phyloP scores from a whole-genome alignment of 2,113 vertebrate species.

The Sylvia atricapilla region DNA sequence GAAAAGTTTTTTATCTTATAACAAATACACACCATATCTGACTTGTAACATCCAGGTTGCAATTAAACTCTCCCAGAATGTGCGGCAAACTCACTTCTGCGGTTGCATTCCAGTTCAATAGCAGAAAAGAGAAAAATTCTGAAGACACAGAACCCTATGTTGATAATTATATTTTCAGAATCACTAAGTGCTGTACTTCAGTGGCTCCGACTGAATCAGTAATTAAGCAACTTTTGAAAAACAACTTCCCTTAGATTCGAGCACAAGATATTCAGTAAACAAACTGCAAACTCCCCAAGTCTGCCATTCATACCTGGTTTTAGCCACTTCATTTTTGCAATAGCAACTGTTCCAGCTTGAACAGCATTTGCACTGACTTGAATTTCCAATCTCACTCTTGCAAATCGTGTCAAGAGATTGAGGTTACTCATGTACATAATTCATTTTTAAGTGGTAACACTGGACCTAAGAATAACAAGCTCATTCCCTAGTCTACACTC shows the following conservation, averaged over 20 bases:
- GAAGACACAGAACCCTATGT: neutral
- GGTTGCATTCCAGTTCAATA: neutral
- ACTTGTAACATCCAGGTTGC: neutral
- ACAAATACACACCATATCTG: fast-evolving
- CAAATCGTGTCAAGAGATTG: neutral
- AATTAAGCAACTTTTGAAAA: neutral
- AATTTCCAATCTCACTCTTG: neutral
- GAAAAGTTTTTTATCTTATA: neutral
- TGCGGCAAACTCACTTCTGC: neutral
- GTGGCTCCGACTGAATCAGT: neutral
- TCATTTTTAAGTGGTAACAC: neutral
- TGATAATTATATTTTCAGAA: neutral
- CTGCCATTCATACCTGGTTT: neutral
- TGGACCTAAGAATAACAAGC: neutral
- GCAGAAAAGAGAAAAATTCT: neutral
- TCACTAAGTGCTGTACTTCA: neutral
- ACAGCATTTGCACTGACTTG: neutral
- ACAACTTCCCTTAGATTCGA: neutral
- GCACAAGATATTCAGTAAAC: neutral
- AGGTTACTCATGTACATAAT: neutral
- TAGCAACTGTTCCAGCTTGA: neutral
- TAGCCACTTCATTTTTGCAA: neutral
- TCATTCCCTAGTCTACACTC: neutral
- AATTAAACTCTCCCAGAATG: neutral
- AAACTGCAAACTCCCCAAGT: neutral